A percentile compares a stretch with the other conserved stretches of the same genome.
These are phyloP conservation scores for Alligator mississippiensis DNA, from an alignment of 2,113 vertebrate species.

Conservation along the genomic window DNA sequence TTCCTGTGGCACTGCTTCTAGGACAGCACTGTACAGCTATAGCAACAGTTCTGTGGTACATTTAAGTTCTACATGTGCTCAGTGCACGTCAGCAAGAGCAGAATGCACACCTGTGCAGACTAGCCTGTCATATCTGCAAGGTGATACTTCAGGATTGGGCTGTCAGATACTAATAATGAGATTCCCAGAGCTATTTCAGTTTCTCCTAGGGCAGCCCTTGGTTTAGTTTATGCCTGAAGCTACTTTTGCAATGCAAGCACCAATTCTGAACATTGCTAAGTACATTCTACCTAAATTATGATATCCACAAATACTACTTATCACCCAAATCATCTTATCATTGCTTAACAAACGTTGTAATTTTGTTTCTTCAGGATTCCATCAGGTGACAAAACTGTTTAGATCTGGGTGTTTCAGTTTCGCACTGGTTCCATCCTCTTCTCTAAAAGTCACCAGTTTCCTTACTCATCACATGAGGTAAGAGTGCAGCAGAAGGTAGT, in stretches of 20 bases:
- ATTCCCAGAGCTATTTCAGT: neutral
- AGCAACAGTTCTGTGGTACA: neutral
- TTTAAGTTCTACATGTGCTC: neutral
- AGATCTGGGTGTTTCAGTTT: neutral
- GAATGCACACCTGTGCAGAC: neutral
- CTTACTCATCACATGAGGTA: neutral
- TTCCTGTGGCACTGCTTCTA: neutral
- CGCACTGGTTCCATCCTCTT: neutral
- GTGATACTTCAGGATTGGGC: neutral
- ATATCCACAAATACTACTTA: neutral
- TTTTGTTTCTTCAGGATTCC: neutral
- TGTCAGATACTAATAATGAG: neutral
- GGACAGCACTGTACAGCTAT: neutral
- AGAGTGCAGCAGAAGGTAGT: neutral
- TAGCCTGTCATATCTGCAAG: neutral
- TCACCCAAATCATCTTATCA: too few relatives aligned
- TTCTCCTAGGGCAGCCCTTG: neutral
- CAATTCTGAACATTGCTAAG: neutral
- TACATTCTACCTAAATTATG: neutral
- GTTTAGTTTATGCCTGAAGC: neutral
- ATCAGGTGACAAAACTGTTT: neutral
- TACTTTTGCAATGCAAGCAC: neutral
- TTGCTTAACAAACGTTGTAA: neutral
- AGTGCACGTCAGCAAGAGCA: fast-evolving
- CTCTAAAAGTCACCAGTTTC: neutral